Evolutionary conservation across 2,113 vertebrate species (phyloP).

Genomic region (Amazona guildingii): DNA sequence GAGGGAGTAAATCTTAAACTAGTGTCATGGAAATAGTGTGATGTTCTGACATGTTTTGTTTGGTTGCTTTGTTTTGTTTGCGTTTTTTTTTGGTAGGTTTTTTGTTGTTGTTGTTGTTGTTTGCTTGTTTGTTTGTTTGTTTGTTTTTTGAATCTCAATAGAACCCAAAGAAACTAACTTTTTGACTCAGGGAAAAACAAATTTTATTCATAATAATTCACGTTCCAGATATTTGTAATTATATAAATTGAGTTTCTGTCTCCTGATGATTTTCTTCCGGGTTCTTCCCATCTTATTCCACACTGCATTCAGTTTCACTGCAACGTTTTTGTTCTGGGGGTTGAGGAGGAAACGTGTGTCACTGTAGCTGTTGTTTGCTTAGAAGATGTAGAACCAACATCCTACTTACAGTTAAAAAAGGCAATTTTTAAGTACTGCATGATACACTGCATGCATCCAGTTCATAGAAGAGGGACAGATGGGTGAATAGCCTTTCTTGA

Average conservation of each 20-base stretch:
- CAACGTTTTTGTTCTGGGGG: not conserved
- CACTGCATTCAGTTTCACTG: not conserved
- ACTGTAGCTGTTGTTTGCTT: not conserved
- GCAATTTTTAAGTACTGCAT: not conserved
- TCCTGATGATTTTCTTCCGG: not conserved
- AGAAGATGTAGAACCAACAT: not conserved
- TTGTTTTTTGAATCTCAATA: not conserved
- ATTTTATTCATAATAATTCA: not conserved
- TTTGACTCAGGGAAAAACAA: not conserved
- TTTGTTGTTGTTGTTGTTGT: too few species aligned
- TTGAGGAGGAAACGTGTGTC: not conserved
- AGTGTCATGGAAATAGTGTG: not conserved
- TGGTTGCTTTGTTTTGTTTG: not conserved
- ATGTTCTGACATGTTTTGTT: not conserved
- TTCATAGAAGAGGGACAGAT: not conserved
- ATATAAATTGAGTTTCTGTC: not conserved
- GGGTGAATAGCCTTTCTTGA: not conserved
- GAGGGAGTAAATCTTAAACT: fast-evolving
- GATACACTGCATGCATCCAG: not conserved
- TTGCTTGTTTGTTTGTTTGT: too few species aligned
- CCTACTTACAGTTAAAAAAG: not conserved
- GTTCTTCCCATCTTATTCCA: not conserved
- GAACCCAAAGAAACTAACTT: not conserved
- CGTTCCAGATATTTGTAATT: not conserved
- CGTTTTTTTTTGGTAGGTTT: not conserved